Conservation (phyloP, 92 coral and sea anemone species). For the Anthopleura xanthogrammica region DNA sequence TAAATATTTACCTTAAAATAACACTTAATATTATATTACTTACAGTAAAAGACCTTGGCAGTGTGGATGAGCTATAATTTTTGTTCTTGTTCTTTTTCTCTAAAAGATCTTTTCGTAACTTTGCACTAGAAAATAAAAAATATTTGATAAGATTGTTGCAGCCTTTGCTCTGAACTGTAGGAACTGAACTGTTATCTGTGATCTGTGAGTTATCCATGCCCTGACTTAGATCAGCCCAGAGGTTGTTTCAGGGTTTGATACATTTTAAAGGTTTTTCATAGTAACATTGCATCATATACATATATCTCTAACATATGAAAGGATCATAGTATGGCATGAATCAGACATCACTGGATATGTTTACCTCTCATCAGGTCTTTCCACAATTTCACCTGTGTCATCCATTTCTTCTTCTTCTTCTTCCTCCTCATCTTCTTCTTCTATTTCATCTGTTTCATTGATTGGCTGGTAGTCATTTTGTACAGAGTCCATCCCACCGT, state of each 20-base stretch:
- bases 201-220: no score
- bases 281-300: no score
- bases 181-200: no score
- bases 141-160: no score
- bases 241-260: no score
- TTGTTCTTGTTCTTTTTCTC: slow-evolving; percentile 42
- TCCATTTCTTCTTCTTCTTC: slow-evolving; percentile 37
- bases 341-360: not conserved
- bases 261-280: no score
- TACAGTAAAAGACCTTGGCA: slow-evolving; percentile 67
- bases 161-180: no score
- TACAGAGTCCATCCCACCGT: slow-evolving; percentile 77
- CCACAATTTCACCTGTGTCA: slow-evolving; percentile 1
- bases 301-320: no score
- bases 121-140: slow-evolving; percentile 30
- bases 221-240: no score
- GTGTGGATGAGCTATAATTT: slow-evolving; percentile 54
- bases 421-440: slow-evolving; percentile 32
- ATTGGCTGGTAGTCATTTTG: slow-evolving; percentile 74
- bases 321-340: no score
- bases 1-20: no score
- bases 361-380: slow-evolving; percentile 57
- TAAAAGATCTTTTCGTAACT: slow-evolving; percentile 44
- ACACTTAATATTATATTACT: not conserved
- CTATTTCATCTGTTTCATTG: slow-evolving; percentile 66